A percentile compares a stretch with the other conserved stretches of the same genome.
These are phyloP conservation scores for Mylabris phalerata DNA, from an alignment of 1,140 invertebrate genomes.

Conservation along the genomic window DNA sequence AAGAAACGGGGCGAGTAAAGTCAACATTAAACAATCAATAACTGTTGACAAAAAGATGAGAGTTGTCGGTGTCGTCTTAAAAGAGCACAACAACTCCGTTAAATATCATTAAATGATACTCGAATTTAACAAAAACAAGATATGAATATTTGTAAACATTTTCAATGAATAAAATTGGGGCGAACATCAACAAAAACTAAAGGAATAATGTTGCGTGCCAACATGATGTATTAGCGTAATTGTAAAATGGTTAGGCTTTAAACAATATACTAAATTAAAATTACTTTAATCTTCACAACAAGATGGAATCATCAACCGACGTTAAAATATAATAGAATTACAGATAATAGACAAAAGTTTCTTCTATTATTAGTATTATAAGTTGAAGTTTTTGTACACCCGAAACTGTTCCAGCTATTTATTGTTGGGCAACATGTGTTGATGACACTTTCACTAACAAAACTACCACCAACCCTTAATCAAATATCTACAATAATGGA, in stretches of 20 bases:
- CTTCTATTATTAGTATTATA: neutral
- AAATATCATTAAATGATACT: neutral
- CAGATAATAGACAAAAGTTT: too few species aligned
- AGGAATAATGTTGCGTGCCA: slow-evolving; percentile 4
- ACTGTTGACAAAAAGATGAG: slow-evolving; percentile 17
- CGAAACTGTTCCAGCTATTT: slow-evolving; percentile 7
- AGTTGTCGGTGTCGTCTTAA: neutral
- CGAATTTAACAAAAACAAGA: slow-evolving; percentile 1
- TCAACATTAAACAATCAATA: slow-evolving; percentile 20
- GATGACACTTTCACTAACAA: slow-evolving; percentile 11
- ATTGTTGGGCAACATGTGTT: slow-evolving; percentile 19
- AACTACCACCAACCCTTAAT: too few species aligned
- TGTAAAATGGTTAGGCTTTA: slow-evolving; percentile 6
- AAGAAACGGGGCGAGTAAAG: slow-evolving; percentile 15
- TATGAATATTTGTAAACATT: neutral
- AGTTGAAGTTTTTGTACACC: neutral
- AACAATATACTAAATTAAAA: slow-evolving; percentile 12
- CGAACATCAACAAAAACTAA: neutral
- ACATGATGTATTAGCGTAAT: slow-evolving; percentile 2
- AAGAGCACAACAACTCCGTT: slow-evolving; percentile 6
- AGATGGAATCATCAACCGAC: neutral
- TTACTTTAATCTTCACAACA: slow-evolving; percentile 1
- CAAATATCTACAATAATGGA: too few species aligned
- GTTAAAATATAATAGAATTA: too few species aligned
- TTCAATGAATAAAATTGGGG: neutral